Conservation (phyloP, 92 coral and sea anemone species). For the Bergia puertoricense region DNA sequence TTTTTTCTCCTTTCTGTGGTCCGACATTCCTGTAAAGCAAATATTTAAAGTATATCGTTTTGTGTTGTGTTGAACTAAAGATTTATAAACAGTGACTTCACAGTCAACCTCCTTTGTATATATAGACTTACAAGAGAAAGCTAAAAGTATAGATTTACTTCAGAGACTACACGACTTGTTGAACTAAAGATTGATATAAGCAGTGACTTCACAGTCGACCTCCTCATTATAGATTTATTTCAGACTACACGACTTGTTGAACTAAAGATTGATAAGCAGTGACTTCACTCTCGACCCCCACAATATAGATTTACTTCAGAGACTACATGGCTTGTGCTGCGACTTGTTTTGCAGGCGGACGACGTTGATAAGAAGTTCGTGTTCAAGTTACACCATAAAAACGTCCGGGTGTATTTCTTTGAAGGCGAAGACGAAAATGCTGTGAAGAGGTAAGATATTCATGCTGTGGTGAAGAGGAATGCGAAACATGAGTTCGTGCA, state of each 20-base stretch:
- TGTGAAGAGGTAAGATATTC: constrained; percentile 60
- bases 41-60: not conserved
- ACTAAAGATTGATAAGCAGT: too few relatives aligned
- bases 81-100: too few relatives aligned
- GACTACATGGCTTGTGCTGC: not conserved
- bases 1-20: too few relatives aligned
- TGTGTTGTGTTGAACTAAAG: not conserved
- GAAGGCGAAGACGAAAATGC: constrained; percentile 70
- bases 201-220: not conserved
- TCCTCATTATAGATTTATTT: not conserved
- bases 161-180: not conserved
- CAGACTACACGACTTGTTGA: not conserved
- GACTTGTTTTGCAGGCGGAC: constrained; percentile 57
- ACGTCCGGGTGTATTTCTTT: constrained; percentile 59
- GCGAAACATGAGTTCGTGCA: too few relatives aligned
- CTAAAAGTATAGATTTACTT: not conserved
- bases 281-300: not conserved
- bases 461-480: not conserved
- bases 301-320: not conserved
- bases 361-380: constrained; percentile 73
- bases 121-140: too few relatives aligned
- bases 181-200: too few relatives aligned
- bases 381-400: constrained; percentile 82
- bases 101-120: not conserved
- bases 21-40: not conserved